Evolutionary conservation across 2,888 invertebrate genomes (phyloP).

Genomic region (Scaeva pyrastri): DNA sequence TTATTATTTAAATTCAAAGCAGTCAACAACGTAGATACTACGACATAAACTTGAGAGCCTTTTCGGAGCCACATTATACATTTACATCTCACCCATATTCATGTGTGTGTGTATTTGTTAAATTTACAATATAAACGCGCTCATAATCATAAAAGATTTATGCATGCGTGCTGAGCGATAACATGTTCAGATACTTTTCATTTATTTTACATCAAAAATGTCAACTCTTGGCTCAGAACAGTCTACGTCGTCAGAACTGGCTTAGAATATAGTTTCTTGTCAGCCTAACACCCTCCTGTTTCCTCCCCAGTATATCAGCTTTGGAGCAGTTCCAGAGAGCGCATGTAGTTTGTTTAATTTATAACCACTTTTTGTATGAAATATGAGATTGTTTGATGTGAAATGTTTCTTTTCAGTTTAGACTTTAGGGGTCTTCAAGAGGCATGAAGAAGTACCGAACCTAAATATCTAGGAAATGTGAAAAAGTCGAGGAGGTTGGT

Average conservation of each 20-base stretch:
- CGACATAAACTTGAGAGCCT: constrained; percentile 31
- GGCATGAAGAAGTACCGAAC: no score
- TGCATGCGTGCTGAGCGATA: constrained; percentile 72
- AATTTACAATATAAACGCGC: constrained; percentile 65
- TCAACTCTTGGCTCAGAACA: constrained; percentile 10
- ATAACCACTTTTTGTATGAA: constrained; percentile 61
- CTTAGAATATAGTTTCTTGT: constrained; percentile 52
- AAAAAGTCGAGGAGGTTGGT: no score
- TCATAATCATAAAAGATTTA: constrained; percentile 73
- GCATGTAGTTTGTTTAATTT: constrained; percentile 64
- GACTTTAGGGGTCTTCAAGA: no score
- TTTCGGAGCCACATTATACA: constrained; percentile 15
- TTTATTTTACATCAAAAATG: constrained; percentile 55
- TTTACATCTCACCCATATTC: neutral
- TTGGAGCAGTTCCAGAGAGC: neutral
- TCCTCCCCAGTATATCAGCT: no score
- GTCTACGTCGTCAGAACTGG: neutral
- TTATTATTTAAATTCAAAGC: constrained; percentile 71
- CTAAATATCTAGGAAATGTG: neutral
- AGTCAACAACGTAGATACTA: constrained; percentile 23
- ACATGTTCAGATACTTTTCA: constrained; percentile 75
- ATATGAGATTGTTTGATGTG: constrained; percentile 62
- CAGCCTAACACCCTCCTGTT: constrained; percentile 27
- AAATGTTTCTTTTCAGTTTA: constrained; percentile 28
- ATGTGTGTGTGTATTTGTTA: neutral